Evolutionary conservation across 1,140 invertebrate species (phyloP), one percentile per base, ranked within the genome.

Genomic region (Caenorhabditis tropicalis): DNA sequence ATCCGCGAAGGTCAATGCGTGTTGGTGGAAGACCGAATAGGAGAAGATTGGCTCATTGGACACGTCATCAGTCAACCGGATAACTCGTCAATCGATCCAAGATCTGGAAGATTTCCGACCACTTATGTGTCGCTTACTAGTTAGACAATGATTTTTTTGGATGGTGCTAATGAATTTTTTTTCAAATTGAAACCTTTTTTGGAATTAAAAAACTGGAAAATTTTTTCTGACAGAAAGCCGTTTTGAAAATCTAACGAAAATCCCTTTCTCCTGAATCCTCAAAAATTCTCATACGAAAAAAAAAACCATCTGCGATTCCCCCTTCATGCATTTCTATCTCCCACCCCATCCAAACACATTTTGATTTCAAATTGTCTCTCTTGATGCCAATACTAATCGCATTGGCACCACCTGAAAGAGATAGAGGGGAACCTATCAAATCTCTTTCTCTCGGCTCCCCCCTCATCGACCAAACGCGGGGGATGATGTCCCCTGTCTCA

Each of bases 1-100:
- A 80, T 87, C 19, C 46, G 79, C 15, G 86, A 86, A n/a, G 86
- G 86, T 6, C 79, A 87, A 39, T 87, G 74, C 21, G 86, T 87
- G 5, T 43, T 87, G 15, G 84, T 87, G 7, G 86, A 87, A 65
- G 84, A 82, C 19, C 53, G 58, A 24, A 82, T 87, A 9, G 86
- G 86, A 16, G 84, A 82, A 2, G 86, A 87, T 48, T 87, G 86
- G 86, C 70, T 86, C 9, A 39, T 87, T 19, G 86, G 86, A 3
- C 83, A 82, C n/a, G 79, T 85, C 2, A 85, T 85, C 0, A 48
- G 56, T 24, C 81, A 53, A 9, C 36, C 33, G 39, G 81, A 82
- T 33, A 82, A 70, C 19, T 39, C 33, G 10, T 12, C 27, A 7
- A 39, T 51, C 0, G 56, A 81, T 27, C 39, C 27, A 21, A 70